Evolutionary conservation across 2,113 vertebrate genomes (phyloP), one percentile per base, ranked within the genome.

Genomic region (Crypturellus undulatus): DNA sequence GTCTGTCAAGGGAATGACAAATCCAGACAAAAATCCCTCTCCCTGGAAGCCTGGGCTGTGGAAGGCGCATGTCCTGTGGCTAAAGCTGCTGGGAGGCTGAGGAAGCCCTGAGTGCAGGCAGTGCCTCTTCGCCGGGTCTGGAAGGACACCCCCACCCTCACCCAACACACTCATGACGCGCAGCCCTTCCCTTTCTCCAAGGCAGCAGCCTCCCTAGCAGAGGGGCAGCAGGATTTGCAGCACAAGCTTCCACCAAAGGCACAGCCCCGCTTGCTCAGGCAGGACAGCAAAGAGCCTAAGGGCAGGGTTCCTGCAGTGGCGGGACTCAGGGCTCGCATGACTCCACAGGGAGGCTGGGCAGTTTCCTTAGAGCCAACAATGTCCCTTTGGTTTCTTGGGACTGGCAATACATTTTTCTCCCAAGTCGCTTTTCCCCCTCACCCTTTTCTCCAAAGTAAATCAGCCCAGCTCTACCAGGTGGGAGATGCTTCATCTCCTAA

Each of bases 341-440:
- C 71, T 90, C 72, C 92, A 75, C 2, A 12, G 83, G 84, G 82
- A 82, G 59, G 32, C 83, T 72, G 78, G 51, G 65, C 83, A 81
- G 32, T 30, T 70, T 84, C 93, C 90, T 91, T 38, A 25, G 95
- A 93, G 88, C 59, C 84, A 94, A 96, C 91, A 96, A 89, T 90
- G 93, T 45, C 54, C 67, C 91, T 92, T 91, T 93, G 94, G 87
- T 94, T 96, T 56, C 58, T 56, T 34, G 88, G 72, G 86, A 88
- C 84, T 79, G 90, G 92, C 89, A 79, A 73, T n/a, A 38, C 67
- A 21, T 79, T 77, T 84, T 90, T 59, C 79, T 93, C 83, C 38
- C 51, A 12, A 63, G 78, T 84, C 65, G 62, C 80, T 86, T 77
- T 89, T 89, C 81, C 52, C 9, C 68, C 22, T 77, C 60, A 30